phyloP scores from a whole-genome alignment of 2,888 invertebrate species.

The Lacanobia wlatinum region DNA sequence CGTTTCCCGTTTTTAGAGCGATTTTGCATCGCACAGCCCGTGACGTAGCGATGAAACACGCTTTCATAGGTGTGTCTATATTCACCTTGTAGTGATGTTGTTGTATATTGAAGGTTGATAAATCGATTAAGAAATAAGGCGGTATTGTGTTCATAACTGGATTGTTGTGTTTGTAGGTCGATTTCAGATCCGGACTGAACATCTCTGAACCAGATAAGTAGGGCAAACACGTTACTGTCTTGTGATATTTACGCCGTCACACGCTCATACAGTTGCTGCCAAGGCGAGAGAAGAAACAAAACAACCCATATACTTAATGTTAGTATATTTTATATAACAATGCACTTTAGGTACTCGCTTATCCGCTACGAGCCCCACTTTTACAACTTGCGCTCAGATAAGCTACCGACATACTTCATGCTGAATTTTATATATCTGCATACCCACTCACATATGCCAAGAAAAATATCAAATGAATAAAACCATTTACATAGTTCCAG shows the following conservation, averaged over 20 bases:
- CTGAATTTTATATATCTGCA: conserved; percentile 31
- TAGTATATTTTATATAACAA: conserved; percentile 48
- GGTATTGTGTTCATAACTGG: neutral
- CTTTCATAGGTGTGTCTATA: conserved; percentile 8
- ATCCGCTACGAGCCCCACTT: conserved; percentile 47
- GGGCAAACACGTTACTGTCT: neutral
- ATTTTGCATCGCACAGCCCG: conserved; percentile 14
- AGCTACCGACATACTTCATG: conserved; percentile 43
- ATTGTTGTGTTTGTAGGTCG: too few relatives aligned
- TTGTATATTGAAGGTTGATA: neutral
- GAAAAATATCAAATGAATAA: conserved; percentile 15
- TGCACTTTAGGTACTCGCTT: conserved; percentile 51
- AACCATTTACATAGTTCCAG: neutral
- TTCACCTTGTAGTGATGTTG: conserved; percentile 11
- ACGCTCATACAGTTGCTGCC: neutral
- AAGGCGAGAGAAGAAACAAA: conserved; percentile 17
- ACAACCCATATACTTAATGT: conserved; percentile 34
- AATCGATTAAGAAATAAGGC: neutral
- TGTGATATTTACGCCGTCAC: neutral
- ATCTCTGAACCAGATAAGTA: neutral
- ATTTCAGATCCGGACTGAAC: neutral
- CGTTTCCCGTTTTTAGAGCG: conserved; percentile 37
- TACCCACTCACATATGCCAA: conserved; percentile 4
- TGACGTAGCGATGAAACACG: neutral
- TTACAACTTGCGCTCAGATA: conserved; percentile 55